Conservation (phyloP, 2,113 vertebrate genomes). For the Argyrosomus japonicus region DNA sequence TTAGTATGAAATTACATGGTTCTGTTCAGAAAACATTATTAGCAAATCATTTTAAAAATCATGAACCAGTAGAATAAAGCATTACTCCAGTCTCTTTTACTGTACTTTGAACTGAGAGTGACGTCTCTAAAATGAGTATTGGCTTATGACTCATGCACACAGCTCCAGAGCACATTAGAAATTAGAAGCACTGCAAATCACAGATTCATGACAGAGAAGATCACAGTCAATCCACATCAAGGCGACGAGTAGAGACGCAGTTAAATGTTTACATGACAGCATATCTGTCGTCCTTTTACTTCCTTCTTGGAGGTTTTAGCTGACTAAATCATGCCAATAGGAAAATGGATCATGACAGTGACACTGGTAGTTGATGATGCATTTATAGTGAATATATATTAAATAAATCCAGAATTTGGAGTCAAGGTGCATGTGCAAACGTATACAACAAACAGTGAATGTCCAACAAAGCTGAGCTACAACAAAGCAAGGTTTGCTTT, state of each 20-base stretch:
- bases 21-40: not conserved
- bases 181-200: conserved; percentile 5
- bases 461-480: not conserved
- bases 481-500: no score
- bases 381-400: not conserved
- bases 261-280: not conserved
- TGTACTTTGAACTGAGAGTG: not conserved
- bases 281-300: not conserved
- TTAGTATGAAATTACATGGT: not conserved
- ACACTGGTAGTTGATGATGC: not conserved
- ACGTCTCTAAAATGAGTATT: conserved; percentile 6
- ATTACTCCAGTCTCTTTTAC: not conserved
- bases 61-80: not conserved
- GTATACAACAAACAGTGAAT: no score
- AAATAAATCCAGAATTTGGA: not conserved
- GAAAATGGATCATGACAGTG: not conserved
- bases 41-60: not conserved
- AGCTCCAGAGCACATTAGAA: not conserved
- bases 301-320: not conserved
- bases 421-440: not conserved
- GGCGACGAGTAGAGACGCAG: not conserved
- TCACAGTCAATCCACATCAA: conserved; percentile 3
- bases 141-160: conserved; percentile 6
- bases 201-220: not conserved
- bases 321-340: not conserved